These are phyloP conservation scores for Rhabdomys dilectus DNA, from an alignment of 2,113 vertebrate species.

Conservation along the genomic window DNA sequence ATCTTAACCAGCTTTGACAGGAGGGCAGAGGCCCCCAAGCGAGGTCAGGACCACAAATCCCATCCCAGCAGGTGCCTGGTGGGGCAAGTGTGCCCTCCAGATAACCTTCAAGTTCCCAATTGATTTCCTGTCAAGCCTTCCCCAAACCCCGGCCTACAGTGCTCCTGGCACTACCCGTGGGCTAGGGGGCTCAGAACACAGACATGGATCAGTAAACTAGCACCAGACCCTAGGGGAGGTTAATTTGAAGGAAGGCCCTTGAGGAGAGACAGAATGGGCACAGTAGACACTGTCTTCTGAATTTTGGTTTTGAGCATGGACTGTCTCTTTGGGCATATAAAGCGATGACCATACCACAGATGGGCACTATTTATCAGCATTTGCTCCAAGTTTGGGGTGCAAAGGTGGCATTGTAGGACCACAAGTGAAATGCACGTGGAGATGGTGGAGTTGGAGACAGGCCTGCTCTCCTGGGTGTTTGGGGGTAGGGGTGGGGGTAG, in stretches of 20 bases:
- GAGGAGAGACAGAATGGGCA: background rate
- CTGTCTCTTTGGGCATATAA: conserved; percentile 20
- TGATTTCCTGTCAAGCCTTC: conserved; percentile 72
- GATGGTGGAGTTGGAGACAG: background rate
- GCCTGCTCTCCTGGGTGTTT: background rate
- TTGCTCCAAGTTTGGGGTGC: background rate
- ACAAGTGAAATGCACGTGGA: background rate
- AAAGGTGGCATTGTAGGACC: background rate
- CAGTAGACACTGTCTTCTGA: background rate
- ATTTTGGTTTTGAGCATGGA: background rate
- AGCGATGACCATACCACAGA: background rate
- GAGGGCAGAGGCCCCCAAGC: conserved; percentile 78
- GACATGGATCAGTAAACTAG: background rate
- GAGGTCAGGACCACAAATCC: conserved; percentile 78
- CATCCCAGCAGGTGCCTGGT: conserved; percentile 75
- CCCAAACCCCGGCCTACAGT: background rate
- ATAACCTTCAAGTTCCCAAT: conserved; percentile 79
- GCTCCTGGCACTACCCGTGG: background rate
- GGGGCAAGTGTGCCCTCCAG: conserved; percentile 69
- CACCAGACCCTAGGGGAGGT: conserved; percentile 1
- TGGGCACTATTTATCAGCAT: too few relatives aligned
- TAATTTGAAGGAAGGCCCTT: conserved; percentile 2
- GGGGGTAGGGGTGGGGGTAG: background rate
- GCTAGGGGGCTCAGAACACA: background rate
- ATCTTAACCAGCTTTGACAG: conserved; percentile 79